Conservation (phyloP, 2,113 vertebrate species). For the Lophochroa leadbeateri region DNA sequence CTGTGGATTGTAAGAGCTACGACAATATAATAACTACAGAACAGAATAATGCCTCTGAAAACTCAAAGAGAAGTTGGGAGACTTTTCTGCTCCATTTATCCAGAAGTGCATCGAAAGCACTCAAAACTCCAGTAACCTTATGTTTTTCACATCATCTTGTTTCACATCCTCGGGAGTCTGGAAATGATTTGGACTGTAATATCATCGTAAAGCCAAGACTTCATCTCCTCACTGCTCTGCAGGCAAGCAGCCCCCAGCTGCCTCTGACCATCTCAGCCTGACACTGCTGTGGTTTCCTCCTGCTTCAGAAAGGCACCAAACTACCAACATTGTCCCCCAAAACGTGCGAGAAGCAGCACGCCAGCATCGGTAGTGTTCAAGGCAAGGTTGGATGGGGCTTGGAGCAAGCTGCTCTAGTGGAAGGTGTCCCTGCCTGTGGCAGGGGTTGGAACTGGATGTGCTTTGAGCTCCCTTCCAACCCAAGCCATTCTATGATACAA, state of each 20-base stretch:
- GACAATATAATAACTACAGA: not conserved
- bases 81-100: constrained; percentile 53
- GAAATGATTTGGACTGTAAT: constrained; percentile 23
- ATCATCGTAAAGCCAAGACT: not conserved
- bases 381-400: not conserved
- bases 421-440: not conserved
- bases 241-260: not conserved
- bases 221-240: not conserved
- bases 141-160: constrained; percentile 52
- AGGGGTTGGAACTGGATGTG: not conserved
- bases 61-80: not conserved
- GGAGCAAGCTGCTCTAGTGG: not conserved
- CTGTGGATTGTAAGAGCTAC: not conserved
- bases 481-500: rapidly evolving
- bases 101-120: not conserved
- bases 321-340: not conserved
- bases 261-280: not conserved
- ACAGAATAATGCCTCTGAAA: not conserved
- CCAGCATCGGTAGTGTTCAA: not conserved
- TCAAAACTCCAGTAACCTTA: not conserved
- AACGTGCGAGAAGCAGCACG: not conserved
- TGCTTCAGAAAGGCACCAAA: not conserved
- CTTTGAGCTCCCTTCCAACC: no score
- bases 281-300: not conserved
- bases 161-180: not conserved